phyloP scores from a whole-genome alignment of 2,888 invertebrate species.

The Uropetala carovei region DNA sequence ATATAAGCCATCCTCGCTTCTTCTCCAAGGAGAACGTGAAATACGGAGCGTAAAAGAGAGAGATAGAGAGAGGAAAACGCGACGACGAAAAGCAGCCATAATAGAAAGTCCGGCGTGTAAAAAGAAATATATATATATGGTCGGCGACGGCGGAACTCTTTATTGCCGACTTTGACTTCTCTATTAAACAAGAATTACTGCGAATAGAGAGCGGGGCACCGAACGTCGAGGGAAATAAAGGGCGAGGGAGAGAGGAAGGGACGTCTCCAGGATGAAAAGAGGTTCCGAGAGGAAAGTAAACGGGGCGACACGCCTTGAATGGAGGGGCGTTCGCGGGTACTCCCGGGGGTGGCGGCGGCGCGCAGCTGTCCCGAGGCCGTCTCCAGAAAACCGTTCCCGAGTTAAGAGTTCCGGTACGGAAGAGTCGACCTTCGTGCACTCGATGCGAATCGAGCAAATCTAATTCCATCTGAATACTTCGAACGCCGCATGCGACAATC shows the following conservation, averaged over 20 bases:
- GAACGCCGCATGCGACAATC: no score
- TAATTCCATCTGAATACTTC: neutral
- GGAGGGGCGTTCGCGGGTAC: neutral
- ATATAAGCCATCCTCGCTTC: no score
- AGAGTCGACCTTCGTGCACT: neutral
- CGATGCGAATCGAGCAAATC: neutral
- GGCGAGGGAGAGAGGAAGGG: neutral
- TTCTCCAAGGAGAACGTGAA: no score
- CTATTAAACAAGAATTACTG: neutral
- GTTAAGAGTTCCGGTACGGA: neutral
- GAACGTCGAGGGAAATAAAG: neutral
- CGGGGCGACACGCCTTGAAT: neutral
- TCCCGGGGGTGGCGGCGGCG: neutral
- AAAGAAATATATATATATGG: no score
- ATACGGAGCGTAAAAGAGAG: neutral
- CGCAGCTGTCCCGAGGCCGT: neutral
- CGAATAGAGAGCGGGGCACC: neutral
- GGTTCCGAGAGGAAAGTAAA: neutral
- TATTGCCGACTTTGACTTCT: neutral
- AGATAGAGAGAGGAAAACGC: neutral
- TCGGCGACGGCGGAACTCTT: neutral
- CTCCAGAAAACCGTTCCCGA: neutral
- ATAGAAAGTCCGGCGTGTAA: neutral
- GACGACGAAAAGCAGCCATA: neutral
- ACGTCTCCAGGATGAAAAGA: neutral